These are phyloP conservation scores for Drosophila azteca DNA, from an alignment of 1,140 invertebrate genomes.

Conservation along the genomic window DNA sequence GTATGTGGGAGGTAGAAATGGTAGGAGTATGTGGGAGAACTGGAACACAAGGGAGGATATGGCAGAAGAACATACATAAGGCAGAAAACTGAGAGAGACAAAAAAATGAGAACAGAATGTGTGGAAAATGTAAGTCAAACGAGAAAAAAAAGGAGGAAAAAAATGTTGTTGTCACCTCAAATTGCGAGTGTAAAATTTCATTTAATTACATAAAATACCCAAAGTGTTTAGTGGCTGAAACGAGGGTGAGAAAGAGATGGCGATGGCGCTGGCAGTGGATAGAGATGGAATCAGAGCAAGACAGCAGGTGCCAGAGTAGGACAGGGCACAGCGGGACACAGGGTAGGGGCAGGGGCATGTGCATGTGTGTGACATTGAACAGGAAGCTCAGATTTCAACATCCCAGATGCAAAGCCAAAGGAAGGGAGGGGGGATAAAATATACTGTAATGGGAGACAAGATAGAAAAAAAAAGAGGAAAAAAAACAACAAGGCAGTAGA, in stretches of 20 bases:
- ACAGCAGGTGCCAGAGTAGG: no score
- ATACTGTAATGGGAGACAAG: conserved; percentile 35
- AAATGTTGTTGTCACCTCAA: conserved; percentile 23
- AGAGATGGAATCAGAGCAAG: background rate
- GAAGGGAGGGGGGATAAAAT: conserved; percentile 22
- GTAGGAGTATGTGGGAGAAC: no score
- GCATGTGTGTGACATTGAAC: conserved; percentile 63
- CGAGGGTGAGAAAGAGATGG: background rate
- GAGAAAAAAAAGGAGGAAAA: no score
- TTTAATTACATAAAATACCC: conserved; percentile 73
- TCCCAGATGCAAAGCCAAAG: conserved; percentile 48
- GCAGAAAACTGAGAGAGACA: no score
- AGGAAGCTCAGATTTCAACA: conserved; percentile 76
- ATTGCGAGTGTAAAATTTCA: conserved; percentile 68
- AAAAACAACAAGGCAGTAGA: conserved; percentile 23
- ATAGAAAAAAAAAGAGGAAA: conserved; percentile 19
- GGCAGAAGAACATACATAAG: no score
- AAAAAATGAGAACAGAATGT: no score
- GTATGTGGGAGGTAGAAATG: no score
- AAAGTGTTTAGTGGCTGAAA: conserved; percentile 56
- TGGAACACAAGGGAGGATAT: no score
- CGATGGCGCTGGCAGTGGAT: no score
- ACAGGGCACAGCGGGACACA: no score
- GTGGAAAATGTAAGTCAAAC: no score
- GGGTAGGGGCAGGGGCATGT: conserved; percentile 2